These are phyloP conservation scores for Telenomus remus DNA, from an alignment of 1,140 invertebrate genomes.

Conservation along the genomic window DNA sequence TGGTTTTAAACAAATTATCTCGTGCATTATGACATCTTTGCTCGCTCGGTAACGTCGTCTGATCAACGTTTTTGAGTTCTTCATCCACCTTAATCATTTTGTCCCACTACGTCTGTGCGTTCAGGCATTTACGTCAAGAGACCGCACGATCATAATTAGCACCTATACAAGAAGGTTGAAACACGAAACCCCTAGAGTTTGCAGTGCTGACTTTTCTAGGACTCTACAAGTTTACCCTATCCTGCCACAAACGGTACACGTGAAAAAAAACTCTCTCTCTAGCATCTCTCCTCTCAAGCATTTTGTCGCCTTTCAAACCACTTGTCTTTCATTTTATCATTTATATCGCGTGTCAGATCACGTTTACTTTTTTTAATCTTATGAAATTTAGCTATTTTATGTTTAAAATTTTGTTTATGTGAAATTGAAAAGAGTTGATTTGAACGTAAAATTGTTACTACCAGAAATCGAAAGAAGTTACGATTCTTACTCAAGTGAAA, in stretches of 20 bases:
- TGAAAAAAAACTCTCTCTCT: conserved; percentile 45
- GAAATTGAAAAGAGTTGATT: too few relatives aligned
- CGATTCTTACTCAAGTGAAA: too few relatives aligned
- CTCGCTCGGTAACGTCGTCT: conserved; percentile 12
- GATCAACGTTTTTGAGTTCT: conserved; percentile 15
- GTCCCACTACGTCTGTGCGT: conserved; percentile 61
- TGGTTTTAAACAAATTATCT: conserved; percentile 31
- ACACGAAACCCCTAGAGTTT: conserved; percentile 67
- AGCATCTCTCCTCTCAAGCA: conserved; percentile 17
- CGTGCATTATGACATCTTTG: conserved; percentile 4
- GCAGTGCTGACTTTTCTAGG: conserved; percentile 70
- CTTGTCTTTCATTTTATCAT: conserved; percentile 8
- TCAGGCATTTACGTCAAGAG: conserved; percentile 69
- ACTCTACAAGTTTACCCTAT: conserved; percentile 63
- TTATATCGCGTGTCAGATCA: too few relatives aligned
- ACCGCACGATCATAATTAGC: conserved; percentile 73
- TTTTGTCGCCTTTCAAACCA: conserved; percentile 27
- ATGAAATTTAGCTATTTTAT: too few relatives aligned
- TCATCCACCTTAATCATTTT: conserved; percentile 41
- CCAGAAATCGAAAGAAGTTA: too few relatives aligned
- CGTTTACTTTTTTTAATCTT: too few relatives aligned
- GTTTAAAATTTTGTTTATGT: too few relatives aligned
- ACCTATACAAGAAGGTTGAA: conserved; percentile 68
- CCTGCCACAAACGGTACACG: conserved; percentile 48
- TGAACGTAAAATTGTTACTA: too few relatives aligned